These are phyloP conservation scores for Ceuthmochares aereus DNA, from an alignment of 2,113 vertebrate species.

Conservation along the genomic window DNA sequence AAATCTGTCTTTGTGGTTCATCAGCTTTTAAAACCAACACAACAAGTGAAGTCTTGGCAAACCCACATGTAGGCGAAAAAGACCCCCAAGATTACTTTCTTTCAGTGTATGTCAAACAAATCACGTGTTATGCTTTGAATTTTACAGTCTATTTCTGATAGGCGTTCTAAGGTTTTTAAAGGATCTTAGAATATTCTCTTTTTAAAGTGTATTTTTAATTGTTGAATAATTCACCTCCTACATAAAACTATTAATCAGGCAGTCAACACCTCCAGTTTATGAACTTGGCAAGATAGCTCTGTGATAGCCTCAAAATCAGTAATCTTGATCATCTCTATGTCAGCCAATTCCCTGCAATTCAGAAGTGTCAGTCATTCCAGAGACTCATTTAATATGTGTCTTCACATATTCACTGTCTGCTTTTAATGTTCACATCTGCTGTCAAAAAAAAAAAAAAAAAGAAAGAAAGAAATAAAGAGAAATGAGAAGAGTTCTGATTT, in stretches of 20 bases:
- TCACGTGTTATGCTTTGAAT: neutral
- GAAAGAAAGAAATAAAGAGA: conserved; percentile 44
- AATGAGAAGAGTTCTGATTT: conserved; percentile 24
- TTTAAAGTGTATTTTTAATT: neutral
- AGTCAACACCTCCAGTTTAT: conserved; percentile 13
- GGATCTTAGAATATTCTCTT: neutral
- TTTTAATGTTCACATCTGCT: conserved; percentile 56
- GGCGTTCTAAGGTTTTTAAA: neutral
- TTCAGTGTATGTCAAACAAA: neutral
- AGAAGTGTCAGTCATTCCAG: conserved; percentile 23
- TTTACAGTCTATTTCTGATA: neutral
- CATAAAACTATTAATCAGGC: neutral
- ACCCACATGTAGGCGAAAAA: neutral
- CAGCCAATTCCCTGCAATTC: neutral
- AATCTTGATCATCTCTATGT: conserved; percentile 29
- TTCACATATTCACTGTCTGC: neutral
- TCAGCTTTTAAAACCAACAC: neutral
- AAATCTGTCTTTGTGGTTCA: neutral
- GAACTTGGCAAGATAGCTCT: neutral
- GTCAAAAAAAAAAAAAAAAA: conserved; percentile 29
- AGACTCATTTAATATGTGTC: conserved; percentile 16
- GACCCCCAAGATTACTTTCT: neutral
- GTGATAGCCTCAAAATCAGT: conserved; percentile 22
- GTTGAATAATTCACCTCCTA: neutral
- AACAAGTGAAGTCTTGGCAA: neutral